These are phyloP conservation scores for Thamnophis elegans DNA, from an alignment of 2,797 vertebrate species.

Conservation along the genomic window DNA sequence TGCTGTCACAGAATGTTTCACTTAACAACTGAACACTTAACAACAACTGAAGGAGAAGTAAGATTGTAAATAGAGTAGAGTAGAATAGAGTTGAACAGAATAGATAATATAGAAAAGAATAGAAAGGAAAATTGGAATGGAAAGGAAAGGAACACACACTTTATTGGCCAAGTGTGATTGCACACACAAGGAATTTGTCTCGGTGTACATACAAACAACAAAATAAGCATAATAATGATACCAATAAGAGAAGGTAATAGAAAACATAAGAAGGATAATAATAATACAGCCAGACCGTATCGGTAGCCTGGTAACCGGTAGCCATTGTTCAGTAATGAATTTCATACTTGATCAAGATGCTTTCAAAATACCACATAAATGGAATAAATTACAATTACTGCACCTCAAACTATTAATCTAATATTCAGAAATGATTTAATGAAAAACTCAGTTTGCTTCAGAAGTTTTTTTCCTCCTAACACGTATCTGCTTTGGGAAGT, in stretches of 20 bases:
- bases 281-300: too few relatives aligned
- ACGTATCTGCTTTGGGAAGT: neutral
- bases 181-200: too few relatives aligned
- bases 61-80: neutral
- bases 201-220: too few relatives aligned
- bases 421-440: conserved; percentile 17
- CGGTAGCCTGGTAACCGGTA: too few relatives aligned
- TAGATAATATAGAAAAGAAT: too few relatives aligned
- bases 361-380: neutral
- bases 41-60: neutral
- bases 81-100: too few relatives aligned
- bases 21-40: neutral
- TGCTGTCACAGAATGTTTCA: neutral
- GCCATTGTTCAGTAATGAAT: neutral
- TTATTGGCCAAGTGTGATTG: too few relatives aligned
- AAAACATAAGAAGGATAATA: too few relatives aligned
- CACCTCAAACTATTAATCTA: neutral
- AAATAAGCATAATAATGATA: too few relatives aligned
- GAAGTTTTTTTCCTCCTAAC: neutral
- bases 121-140: too few relatives aligned
- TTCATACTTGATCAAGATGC: neutral
- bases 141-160: too few relatives aligned
- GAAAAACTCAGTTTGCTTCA: conserved; percentile 3
- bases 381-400: neutral
- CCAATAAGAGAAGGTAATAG: too few relatives aligned